These are phyloP conservation scores for Melanotaenia maccullochi DNA, from an alignment of 2,797 vertebrate species.

Conservation along the genomic window DNA sequence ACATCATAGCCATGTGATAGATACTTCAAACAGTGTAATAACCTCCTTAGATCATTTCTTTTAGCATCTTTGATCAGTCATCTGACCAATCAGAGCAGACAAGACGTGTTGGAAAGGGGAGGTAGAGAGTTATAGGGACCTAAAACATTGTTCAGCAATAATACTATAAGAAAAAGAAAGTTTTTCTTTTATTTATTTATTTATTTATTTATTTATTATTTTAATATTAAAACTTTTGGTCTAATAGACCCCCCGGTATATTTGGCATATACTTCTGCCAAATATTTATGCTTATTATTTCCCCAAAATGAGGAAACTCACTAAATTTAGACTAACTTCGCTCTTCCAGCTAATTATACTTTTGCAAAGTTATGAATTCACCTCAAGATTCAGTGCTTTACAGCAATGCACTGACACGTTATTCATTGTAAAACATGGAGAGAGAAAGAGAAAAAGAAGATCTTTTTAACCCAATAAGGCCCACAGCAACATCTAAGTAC, in stretches of 20 bases:
- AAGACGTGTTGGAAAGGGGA: neutral
- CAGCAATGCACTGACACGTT: neutral
- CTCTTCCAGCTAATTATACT: conserved; percentile 21
- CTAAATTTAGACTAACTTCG: neutral
- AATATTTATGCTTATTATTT: neutral
- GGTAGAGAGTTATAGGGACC: neutral
- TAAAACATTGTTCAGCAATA: neutral
- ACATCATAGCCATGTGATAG: too few relatives aligned
- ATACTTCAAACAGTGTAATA: too few relatives aligned
- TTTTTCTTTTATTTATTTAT: neutral
- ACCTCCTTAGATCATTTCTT: neutral
- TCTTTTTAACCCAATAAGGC: neutral
- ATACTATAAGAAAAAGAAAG: neutral
- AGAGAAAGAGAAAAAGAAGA: neutral
- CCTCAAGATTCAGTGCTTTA: conserved; percentile 10
- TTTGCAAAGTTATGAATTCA: conserved; percentile 20
- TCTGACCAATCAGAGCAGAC: neutral
- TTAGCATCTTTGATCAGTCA: neutral
- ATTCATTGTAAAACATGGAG: neutral
- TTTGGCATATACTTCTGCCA: neutral
- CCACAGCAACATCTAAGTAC: neutral
- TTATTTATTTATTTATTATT: too few relatives aligned
- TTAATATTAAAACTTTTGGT: neutral
- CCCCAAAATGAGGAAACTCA: conserved; percentile 8
- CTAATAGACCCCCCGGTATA: neutral